Evolutionary conservation across 2,888 invertebrate species (phyloP).

Genomic region (Sympetrum striolatum): DNA sequence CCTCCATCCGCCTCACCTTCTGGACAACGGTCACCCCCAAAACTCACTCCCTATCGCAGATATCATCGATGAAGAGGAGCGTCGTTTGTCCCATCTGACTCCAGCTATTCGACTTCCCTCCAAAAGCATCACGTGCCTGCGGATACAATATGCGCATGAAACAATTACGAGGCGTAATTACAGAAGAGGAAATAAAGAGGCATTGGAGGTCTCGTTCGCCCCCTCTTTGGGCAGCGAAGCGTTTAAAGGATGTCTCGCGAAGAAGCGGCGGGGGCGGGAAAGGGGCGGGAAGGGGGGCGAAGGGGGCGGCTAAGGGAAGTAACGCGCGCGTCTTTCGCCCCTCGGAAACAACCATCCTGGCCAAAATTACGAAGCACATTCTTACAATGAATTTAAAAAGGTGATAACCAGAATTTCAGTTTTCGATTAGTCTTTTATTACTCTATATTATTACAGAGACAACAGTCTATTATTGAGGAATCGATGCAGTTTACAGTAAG

Average conservation of each 20-base stretch:
- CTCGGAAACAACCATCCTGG: too few species aligned
- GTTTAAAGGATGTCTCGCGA: conserved; percentile 24
- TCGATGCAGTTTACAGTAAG: too few species aligned
- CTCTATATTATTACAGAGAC: too few species aligned
- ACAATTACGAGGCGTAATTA: conserved; percentile 23
- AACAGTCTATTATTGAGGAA: too few species aligned
- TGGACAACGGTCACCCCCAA: not conserved
- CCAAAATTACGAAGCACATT: too few species aligned
- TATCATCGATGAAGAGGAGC: not conserved
- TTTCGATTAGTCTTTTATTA: too few species aligned
- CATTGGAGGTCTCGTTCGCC: not conserved
- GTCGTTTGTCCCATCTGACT: not conserved
- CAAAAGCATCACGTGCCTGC: not conserved
- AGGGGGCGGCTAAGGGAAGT: not conserved
- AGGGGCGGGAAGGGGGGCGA: not conserved
- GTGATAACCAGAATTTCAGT: too few species aligned
- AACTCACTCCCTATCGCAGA: not conserved
- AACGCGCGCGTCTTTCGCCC: not conserved
- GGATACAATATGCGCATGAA: conserved; percentile 10
- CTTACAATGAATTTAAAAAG: too few species aligned
- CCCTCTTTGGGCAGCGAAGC: conserved; percentile 9
- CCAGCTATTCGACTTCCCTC: not conserved
- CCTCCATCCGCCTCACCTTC: not conserved
- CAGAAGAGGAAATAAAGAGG: not conserved
- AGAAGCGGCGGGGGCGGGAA: not conserved